phyloP scores from a whole-genome alignment of 2,113 vertebrate genomes.

The Casuarius casuarius region DNA sequence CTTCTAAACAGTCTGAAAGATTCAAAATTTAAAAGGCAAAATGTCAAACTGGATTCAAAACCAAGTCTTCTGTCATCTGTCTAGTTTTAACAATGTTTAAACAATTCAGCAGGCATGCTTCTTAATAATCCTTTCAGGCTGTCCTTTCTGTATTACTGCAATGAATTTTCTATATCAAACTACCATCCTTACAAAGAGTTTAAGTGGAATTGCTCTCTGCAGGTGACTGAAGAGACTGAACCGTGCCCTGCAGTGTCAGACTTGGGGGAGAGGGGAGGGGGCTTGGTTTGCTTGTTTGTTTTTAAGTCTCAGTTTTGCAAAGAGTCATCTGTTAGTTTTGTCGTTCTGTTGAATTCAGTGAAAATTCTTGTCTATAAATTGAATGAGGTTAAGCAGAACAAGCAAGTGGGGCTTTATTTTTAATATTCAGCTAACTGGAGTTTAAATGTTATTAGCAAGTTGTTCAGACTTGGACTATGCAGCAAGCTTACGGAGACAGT shows the following conservation, averaged over 20 bases:
- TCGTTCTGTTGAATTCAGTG: not conserved
- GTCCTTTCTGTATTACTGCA: not conserved
- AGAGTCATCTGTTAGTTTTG: not conserved
- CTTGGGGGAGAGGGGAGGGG: not conserved
- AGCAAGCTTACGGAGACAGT: not conserved
- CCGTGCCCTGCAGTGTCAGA: not conserved
- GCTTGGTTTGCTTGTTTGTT: not conserved
- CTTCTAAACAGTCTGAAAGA: not conserved
- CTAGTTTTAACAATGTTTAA: not conserved
- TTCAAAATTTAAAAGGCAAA: not conserved
- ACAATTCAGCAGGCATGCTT: not conserved
- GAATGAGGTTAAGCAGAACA: not conserved
- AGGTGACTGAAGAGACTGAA: not conserved
- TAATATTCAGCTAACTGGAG: not conserved
- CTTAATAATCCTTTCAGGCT: not conserved
- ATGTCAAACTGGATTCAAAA: not conserved
- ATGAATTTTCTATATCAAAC: not conserved
- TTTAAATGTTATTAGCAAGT: not conserved
- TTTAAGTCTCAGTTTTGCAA: not conserved
- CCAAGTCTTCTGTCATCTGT: not conserved
- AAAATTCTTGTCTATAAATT: not conserved
- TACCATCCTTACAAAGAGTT: rapidly evolving
- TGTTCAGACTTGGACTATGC: not conserved
- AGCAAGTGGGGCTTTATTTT: not conserved
- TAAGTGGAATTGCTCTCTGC: rapidly evolving